These are phyloP conservation scores for Platycheirus rosarum DNA, from an alignment of 2,888 invertebrate genomes.

Conservation along the genomic window DNA sequence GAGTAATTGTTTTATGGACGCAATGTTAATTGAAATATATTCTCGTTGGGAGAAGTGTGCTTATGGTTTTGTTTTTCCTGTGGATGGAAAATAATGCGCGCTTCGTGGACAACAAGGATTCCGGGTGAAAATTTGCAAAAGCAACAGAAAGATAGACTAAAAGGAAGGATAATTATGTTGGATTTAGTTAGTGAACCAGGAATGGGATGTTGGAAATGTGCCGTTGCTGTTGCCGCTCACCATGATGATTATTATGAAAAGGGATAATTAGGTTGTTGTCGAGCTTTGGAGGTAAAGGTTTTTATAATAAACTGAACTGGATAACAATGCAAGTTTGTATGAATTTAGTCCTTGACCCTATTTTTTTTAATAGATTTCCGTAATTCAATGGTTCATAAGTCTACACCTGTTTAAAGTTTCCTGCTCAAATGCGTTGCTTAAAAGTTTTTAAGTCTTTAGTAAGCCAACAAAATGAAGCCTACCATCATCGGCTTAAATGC, in stretches of 20 bases:
- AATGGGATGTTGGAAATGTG: not conserved
- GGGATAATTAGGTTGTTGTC: slow-evolving; percentile 58
- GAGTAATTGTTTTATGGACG: slow-evolving; percentile 66
- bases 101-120: not conserved
- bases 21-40: slow-evolving; percentile 66
- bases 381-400: too few species aligned
- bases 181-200: slow-evolving; percentile 45
- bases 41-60: slow-evolving; percentile 36
- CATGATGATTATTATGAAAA: slow-evolving; percentile 28
- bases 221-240: not conserved
- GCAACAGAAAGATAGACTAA: not conserved
- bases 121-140: not conserved
- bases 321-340: too few species aligned
- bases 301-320: too few species aligned
- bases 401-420: too few species aligned
- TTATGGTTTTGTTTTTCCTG: not conserved
- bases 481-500: too few species aligned
- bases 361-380: too few species aligned
- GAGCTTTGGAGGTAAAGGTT: slow-evolving; percentile 23
- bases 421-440: too few species aligned
- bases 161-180: slow-evolving; percentile 62
- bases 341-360: too few species aligned
- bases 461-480: too few species aligned
- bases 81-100: slow-evolving; percentile 14
- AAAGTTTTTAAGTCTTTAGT: too few species aligned